Evolutionary conservation across 2,888 invertebrate genomes (phyloP).

Genomic region (Lasioglossum leucozonium): DNA sequence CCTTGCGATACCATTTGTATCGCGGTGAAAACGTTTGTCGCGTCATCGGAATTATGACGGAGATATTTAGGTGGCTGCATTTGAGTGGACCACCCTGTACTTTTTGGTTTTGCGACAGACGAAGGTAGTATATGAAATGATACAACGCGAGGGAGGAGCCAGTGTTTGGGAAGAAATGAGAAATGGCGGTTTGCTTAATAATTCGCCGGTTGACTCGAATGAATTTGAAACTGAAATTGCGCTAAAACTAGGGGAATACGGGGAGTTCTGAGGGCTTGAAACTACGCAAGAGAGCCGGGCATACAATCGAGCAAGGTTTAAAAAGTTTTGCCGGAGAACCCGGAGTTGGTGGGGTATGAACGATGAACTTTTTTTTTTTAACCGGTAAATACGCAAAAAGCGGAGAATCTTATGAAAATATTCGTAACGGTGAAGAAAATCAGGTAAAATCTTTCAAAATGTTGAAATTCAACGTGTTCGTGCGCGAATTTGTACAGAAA

Average conservation of each 20-base stretch:
- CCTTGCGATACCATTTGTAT: too few relatives aligned
- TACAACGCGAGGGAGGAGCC: too few relatives aligned
- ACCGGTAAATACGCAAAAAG: background rate
- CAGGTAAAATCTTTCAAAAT: too few relatives aligned
- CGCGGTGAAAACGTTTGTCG: too few relatives aligned
- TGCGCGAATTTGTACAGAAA: background rate
- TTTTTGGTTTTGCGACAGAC: too few relatives aligned
- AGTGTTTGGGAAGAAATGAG: background rate
- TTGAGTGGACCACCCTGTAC: too few relatives aligned
- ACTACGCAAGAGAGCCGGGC: background rate
- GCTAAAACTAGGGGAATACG: background rate
- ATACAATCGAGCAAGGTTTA: constrained; percentile 6
- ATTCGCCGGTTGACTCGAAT: background rate
- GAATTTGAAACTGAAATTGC: constrained; percentile 3
- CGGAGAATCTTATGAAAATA: too few relatives aligned
- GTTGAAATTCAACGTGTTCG: too few relatives aligned
- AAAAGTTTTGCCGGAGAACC: constrained; percentile 1
- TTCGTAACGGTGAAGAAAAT: too few relatives aligned
- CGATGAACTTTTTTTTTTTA: background rate
- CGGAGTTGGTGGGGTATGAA: background rate
- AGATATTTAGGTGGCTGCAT: too few relatives aligned
- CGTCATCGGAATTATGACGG: too few relatives aligned
- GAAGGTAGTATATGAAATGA: too few relatives aligned
- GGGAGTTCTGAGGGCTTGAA: background rate
- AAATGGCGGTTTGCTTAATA: background rate